Evolutionary conservation across 92 coral and sea anemone genomes (phyloP), one percentile per base, ranked within the genome.

Genomic region (Porites evermanni): DNA sequence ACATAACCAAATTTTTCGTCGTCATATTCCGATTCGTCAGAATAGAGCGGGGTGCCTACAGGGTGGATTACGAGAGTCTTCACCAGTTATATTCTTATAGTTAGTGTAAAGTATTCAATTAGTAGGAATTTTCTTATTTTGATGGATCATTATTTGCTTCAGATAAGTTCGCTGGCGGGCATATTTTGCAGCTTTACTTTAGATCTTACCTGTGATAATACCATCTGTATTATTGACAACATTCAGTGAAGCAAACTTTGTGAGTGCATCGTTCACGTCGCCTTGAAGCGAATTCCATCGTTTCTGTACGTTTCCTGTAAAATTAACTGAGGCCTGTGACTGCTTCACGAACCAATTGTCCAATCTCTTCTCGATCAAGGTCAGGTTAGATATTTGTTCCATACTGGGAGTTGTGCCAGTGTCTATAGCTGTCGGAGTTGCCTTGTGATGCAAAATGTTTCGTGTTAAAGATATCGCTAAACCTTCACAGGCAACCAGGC

Each of bases 1-100:
- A 92, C 75, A 71, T 59, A 84, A 24, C 89, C 89, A 79, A 94
- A 94, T 76, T 94, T 92, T 72, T 61, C 70, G 56, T 83, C 89
- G 65, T 75, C 83, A 56, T 79, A 89, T 64, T 89, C 92, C 14
- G 92, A 77, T 17, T 83, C 73, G 26, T 78, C 71, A 9, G 81
- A 78, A 54, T 70, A 89, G 68, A 89, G 84, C 10, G 92, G 92
- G 50, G 85, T 75, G 23, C 92, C 85, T 78, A 10, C 19, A 18
- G 58, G 47, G 50, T 9, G 3, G 18, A 19, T 21, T n/a, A 50
- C 18, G 29, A 38, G 47, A 38, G 47, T 38, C 6, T 38, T 38
- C 47, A 38, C 1, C 47, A 38, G 47, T 38, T 38, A 38, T 38
- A 38, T 4, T 38, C 47, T 38, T 38, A 38, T 38, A 38, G 47